phyloP scores from a whole-genome alignment of 2,888 invertebrate genomes.

The Sylvicola cinctus region DNA sequence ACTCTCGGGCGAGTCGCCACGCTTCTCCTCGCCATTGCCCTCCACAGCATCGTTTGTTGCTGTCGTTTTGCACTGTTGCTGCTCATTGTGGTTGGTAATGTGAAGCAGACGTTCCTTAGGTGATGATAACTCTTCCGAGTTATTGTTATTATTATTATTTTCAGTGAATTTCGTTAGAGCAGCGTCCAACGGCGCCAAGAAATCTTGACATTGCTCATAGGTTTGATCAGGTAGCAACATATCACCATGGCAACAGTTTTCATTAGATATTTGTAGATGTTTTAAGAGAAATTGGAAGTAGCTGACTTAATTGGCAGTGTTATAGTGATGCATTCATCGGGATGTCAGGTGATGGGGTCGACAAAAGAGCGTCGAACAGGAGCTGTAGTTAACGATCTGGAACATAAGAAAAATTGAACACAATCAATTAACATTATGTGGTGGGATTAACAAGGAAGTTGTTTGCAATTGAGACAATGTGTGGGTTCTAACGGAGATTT shows the following conservation, averaged over 20 bases:
- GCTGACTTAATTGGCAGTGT: too few species aligned
- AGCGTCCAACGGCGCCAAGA: conserved; percentile 13
- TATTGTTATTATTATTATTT: conserved; percentile 1
- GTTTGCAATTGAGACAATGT: too few species aligned
- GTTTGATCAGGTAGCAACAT: conserved; percentile 65
- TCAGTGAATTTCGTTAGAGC: conserved; percentile 4
- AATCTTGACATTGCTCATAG: conserved; percentile 35
- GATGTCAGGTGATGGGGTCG: too few species aligned
- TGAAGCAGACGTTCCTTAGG: not conserved
- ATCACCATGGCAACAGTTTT: conserved; percentile 13
- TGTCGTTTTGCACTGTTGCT: not conserved
- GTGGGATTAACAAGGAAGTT: too few species aligned
- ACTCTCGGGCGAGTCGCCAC: conserved; percentile 12
- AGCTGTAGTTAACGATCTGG: too few species aligned
- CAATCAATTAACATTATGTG: too few species aligned
- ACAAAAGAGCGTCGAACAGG: too few species aligned
- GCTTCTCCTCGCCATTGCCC: conserved; percentile 9
- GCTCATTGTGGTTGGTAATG: not conserved
- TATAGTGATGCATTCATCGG: too few species aligned
- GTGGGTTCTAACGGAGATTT: too few species aligned
- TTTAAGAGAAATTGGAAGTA: too few species aligned
- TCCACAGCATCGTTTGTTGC: not conserved
- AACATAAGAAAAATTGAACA: too few species aligned
- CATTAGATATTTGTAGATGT: too few species aligned
- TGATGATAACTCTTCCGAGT: not conserved